phyloP scores from a whole-genome alignment of 2,797 vertebrate species.

The Naso thynnoides region DNA sequence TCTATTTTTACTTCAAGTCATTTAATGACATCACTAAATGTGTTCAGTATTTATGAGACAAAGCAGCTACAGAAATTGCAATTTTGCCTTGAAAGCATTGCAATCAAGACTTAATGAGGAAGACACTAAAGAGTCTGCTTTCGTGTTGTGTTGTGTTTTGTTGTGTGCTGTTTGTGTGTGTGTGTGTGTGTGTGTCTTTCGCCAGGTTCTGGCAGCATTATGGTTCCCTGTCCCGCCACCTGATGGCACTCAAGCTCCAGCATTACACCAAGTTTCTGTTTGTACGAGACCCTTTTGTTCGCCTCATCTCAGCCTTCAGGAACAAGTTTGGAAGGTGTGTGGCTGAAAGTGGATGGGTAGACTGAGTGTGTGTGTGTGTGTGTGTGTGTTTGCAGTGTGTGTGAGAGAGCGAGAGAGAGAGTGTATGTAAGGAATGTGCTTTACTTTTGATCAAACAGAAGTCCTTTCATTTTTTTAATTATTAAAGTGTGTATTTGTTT shows the following conservation, averaged over 20 bases:
- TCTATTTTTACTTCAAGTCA: not conserved
- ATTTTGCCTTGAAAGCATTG: not conserved
- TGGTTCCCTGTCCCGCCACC: slow-evolving; percentile 89
- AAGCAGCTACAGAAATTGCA: not conserved
- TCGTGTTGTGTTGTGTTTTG: too few relatives aligned
- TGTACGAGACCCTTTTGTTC: slow-evolving; percentile 94
- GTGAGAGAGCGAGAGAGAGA: not conserved
- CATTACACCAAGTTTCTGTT: slow-evolving; percentile 98
- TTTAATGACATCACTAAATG: not conserved
- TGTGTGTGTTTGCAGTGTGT: not conserved
- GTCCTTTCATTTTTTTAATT: slow-evolving; percentile 8
- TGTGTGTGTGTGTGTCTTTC: slow-evolving; percentile 7
- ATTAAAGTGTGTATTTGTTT: slow-evolving; percentile 10
- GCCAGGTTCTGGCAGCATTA: slow-evolving; percentile 92
- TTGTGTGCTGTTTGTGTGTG: slow-evolving; percentile 13
- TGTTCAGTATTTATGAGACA: not conserved
- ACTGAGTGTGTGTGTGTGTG: not conserved
- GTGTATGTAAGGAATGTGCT: slow-evolving; percentile 2
- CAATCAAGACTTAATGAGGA: not conserved
- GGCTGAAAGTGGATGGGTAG: not conserved
- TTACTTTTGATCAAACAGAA: slow-evolving; percentile 21
- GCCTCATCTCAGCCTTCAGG: slow-evolving; percentile 96
- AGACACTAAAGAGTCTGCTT: not conserved
- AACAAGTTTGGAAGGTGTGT: slow-evolving; percentile 89
- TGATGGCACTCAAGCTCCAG: slow-evolving; percentile 93